Conservation (phyloP, 2,797 vertebrate species). For the Nasua narica region DNA sequence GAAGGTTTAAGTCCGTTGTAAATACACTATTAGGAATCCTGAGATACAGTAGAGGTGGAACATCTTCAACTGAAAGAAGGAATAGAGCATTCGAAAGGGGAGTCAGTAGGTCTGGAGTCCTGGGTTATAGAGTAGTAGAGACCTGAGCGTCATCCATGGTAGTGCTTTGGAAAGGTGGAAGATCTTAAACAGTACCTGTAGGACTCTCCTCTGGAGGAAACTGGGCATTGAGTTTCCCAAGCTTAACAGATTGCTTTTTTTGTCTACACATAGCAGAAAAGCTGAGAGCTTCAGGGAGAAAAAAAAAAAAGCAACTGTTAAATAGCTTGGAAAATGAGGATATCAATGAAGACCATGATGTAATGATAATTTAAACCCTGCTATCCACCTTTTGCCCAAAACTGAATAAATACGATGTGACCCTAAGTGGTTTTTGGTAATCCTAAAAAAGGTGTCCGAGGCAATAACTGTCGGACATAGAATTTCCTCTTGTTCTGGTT, state of each 20-base stretch:
- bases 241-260: background rate
- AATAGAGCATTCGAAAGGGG: background rate
- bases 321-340: background rate
- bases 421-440: background rate
- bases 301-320: background rate
- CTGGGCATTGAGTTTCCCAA: background rate
- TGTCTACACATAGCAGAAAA: background rate
- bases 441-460: background rate
- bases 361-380: background rate
- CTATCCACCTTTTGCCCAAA: fast-evolving
- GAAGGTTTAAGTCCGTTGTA: background rate
- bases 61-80: background rate
- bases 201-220: background rate
- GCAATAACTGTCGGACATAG: background rate
- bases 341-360: background rate
- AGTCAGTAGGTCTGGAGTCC: background rate
- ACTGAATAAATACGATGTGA: background rate
- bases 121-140: background rate
- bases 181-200: background rate
- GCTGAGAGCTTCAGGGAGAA: background rate
- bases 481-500: slow-evolving; percentile 11
- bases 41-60: background rate
- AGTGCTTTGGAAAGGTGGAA: background rate
- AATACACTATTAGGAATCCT: background rate
- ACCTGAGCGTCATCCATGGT: background rate